phyloP scores from a whole-genome alignment of 1,140 invertebrate species.

The Trichogramma pretiosum region DNA sequence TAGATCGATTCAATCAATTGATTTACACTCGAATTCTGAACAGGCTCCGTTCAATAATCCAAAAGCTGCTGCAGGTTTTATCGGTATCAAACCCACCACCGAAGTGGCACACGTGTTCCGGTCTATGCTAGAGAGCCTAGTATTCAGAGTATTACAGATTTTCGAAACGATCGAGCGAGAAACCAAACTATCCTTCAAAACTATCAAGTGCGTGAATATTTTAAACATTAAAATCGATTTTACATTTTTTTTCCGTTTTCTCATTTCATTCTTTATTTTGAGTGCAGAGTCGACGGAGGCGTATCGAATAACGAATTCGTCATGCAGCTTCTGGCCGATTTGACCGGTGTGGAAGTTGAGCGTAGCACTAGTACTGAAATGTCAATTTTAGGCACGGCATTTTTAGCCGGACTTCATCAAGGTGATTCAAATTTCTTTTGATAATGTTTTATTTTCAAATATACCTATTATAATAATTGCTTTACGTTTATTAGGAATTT shows the following conservation, averaged over 20 bases:
- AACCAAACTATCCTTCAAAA: conserved; percentile 50
- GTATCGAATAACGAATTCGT: conserved; percentile 87
- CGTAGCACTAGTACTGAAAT: conserved; percentile 60
- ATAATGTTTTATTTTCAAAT: conserved; percentile 2
- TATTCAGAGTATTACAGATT: conserved; percentile 72
- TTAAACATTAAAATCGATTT: too few relatives aligned
- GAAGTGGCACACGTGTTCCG: conserved; percentile 70
- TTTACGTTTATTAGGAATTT: conserved; percentile 50
- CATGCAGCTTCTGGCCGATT: conserved; percentile 75
- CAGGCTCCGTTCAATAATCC: conserved; percentile 84
- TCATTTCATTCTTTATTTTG: conserved; percentile 24
- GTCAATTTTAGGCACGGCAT: conserved; percentile 70
- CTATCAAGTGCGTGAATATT: conserved; percentile 49
- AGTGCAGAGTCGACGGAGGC: conserved; percentile 85
- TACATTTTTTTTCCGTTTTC: neutral
- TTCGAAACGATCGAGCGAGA: conserved; percentile 62
- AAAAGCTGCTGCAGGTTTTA: conserved; percentile 69
- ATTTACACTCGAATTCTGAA: conserved; percentile 16
- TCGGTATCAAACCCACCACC: conserved; percentile 75
- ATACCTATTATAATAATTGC: conserved; percentile 2
- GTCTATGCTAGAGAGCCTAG: conserved; percentile 78
- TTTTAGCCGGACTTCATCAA: conserved; percentile 67
- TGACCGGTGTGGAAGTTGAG: conserved; percentile 65
- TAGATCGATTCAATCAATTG: neutral
- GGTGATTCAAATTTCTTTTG: conserved; percentile 43